Conservation (phyloP, 1,140 invertebrate species). For the Zaprionus ghesquierei region DNA sequence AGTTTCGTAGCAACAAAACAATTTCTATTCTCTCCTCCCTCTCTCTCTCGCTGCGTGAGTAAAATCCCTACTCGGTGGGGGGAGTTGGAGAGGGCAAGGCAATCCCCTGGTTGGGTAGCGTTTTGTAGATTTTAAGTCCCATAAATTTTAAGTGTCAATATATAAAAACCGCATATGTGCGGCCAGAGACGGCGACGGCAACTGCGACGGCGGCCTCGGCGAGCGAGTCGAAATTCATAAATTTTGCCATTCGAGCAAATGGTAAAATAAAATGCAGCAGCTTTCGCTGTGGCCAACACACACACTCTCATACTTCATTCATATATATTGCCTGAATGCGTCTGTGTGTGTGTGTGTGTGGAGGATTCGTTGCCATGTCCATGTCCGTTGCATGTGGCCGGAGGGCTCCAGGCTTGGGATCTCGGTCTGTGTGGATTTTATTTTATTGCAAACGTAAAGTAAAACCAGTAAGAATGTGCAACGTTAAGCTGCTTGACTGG, state of each 20-base stretch:
- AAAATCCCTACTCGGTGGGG: not conserved
- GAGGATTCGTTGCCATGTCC: slow-evolving; percentile 46
- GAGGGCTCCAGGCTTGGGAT: slow-evolving; percentile 2
- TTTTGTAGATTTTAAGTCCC: slow-evolving; percentile 51
- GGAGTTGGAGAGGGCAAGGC: not conserved
- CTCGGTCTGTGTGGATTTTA: slow-evolving; percentile 33
- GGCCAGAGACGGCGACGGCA: slow-evolving; percentile 32
- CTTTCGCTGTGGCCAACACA: slow-evolving; percentile 24
- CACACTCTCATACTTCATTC: slow-evolving; percentile 28
- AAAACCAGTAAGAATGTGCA: slow-evolving; percentile 11
- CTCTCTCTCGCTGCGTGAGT: not conserved
- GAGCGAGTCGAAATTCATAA: slow-evolving; percentile 49
- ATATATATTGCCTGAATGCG: slow-evolving; percentile 22
- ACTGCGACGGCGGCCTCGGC: not conserved
- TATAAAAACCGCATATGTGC: slow-evolving; percentile 54
- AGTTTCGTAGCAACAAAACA: slow-evolving; percentile 34
- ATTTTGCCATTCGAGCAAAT: slow-evolving; percentile 42
- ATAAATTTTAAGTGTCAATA: slow-evolving; percentile 56
- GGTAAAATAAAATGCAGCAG: slow-evolving; percentile 50
- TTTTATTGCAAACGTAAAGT: slow-evolving; percentile 45
- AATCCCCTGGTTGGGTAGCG: slow-evolving; percentile 19
- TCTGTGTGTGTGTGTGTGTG: slow-evolving; percentile 43
- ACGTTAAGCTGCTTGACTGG: not conserved
- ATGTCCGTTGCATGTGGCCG: slow-evolving; percentile 34
- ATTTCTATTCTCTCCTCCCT: slow-evolving; percentile 10